Evolutionary conservation across 1,140 invertebrate species (phyloP).

Genomic region (Catajapyx aquilonaris): DNA sequence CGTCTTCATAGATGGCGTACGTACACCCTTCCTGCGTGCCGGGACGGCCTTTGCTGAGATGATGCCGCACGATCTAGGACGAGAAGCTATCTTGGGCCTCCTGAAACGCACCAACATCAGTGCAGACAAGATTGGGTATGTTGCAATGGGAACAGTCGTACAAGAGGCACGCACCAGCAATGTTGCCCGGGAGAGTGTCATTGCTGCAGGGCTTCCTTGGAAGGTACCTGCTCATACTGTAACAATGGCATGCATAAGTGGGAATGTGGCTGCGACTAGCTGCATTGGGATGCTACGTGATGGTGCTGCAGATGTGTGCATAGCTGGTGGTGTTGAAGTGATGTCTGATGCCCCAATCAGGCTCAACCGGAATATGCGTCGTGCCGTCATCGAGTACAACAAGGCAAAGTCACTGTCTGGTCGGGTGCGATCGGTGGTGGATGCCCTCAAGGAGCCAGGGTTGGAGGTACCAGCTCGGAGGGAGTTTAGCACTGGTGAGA

Average conservation of each 20-base stretch:
- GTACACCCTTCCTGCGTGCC: slow-evolving; percentile 7
- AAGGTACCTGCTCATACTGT: slow-evolving; percentile 3
- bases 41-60: slow-evolving; percentile 3
- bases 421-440: background rate
- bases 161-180: slow-evolving; percentile 2
- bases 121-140: background rate
- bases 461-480: background rate
- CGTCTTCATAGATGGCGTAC: slow-evolving; percentile 6
- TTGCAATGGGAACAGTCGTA: background rate
- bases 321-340: slow-evolving; percentile 6
- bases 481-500: background rate
- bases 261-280: background rate
- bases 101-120: slow-evolving; percentile 1
- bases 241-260: slow-evolving; percentile 4
- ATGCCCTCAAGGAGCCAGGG: background rate
- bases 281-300: background rate
- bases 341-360: slow-evolving; percentile 5
- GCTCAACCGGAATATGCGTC: background rate
- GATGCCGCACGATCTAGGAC: background rate
- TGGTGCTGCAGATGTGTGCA: background rate
- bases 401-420: slow-evolving; percentile 2
- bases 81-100: slow-evolving; percentile 1
- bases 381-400: background rate
- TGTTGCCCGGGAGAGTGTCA: slow-evolving; percentile 3
- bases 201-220: background rate